Evolutionary conservation across 2,113 vertebrate genomes (phyloP).

Genomic region (Sialia sialis): DNA sequence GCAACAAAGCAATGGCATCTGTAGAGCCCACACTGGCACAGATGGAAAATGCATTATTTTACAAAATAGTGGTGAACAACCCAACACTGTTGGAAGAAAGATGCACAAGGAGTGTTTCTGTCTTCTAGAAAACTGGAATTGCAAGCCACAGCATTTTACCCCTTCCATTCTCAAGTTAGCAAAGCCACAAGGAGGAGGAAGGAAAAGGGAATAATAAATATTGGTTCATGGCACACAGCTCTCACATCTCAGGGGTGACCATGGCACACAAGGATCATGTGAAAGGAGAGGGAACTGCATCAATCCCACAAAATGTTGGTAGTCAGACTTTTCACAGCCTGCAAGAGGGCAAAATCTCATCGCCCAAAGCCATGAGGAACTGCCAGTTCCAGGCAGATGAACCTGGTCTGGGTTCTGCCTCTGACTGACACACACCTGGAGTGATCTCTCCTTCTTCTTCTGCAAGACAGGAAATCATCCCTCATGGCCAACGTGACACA

Average conservation of each 20-base stretch:
- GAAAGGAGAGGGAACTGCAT: neutral
- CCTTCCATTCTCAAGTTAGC: neutral
- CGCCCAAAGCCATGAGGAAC: accelerated
- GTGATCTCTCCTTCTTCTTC: neutral
- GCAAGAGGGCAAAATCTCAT: neutral
- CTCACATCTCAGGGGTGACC: neutral
- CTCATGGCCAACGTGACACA: accelerated
- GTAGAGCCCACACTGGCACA: neutral
- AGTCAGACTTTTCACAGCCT: neutral
- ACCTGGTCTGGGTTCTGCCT: neutral
- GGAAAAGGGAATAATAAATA: neutral
- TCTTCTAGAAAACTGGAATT: neutral
- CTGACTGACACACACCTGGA: neutral
- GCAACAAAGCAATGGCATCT: neutral
- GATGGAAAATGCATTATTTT: neutral
- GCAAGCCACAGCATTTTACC: neutral
- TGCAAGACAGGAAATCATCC: neutral
- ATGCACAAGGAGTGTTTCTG: neutral
- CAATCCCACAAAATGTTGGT: accelerated
- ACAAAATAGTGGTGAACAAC: neutral
- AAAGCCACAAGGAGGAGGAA: neutral
- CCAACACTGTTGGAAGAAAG: neutral
- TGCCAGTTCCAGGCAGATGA: neutral
- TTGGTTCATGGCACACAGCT: neutral
- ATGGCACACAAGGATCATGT: neutral